phyloP scores from a whole-genome alignment of 2,797 vertebrate genomes.

The Lepus townsendii region DNA sequence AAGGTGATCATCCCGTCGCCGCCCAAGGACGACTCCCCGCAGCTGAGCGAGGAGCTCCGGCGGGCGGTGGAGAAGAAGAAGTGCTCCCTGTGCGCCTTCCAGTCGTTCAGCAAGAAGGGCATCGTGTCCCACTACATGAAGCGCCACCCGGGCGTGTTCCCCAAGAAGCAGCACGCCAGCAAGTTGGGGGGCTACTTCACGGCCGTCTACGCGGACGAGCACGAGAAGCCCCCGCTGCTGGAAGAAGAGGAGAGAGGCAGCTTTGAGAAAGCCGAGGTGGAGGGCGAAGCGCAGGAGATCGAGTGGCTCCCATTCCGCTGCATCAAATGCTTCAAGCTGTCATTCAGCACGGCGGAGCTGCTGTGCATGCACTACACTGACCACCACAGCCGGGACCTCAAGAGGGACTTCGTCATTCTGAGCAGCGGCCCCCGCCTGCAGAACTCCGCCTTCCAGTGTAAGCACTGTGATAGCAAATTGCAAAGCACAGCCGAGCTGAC shows the following conservation, averaged over 20 bases:
- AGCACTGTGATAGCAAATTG: constrained; percentile 96
- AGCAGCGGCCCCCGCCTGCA: constrained; percentile 91
- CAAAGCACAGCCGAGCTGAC: constrained; percentile 93
- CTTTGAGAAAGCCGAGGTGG: constrained; percentile 91
- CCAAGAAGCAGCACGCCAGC: constrained; percentile 97
- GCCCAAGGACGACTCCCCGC: constrained; percentile 92
- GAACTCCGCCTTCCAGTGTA: constrained; percentile 95
- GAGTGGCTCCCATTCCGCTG: constrained; percentile 98
- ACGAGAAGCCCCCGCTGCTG: constrained; percentile 87
- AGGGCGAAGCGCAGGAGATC: constrained; percentile 89
- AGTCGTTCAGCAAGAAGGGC: constrained; percentile 98
- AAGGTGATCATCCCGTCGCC: constrained; percentile 94
- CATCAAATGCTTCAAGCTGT: constrained; percentile 97
- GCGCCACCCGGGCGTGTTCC: constrained; percentile 98
- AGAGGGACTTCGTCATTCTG: constrained; percentile 95
- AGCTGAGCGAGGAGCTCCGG: constrained; percentile 96
- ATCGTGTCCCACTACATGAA: constrained; percentile 99
- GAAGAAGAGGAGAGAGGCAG: constrained; percentile 86
- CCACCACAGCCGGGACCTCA: constrained; percentile 96
- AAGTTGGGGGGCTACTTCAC: constrained; percentile 98
- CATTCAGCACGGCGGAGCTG: constrained; percentile 94
- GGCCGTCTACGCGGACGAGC: constrained; percentile 96
- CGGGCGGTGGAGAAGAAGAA: constrained; percentile 96
- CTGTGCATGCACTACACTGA: constrained; percentile 99
- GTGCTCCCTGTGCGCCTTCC: constrained; percentile 97